Conservation (phyloP, 1,140 invertebrate genomes). For the Drosophila burlai region DNA sequence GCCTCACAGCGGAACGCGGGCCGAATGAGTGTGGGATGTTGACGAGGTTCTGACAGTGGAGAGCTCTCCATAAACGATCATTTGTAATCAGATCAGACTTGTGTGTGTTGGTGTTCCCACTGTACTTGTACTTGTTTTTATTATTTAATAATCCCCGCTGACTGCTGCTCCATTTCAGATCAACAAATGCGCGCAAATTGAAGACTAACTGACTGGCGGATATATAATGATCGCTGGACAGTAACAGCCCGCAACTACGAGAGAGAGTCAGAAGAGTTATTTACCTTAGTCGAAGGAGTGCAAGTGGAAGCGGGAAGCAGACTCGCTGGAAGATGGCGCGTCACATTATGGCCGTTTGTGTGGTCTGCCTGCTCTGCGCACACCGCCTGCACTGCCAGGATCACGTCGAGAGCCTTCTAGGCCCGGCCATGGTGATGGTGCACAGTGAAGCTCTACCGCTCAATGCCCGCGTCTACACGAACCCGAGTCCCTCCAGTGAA, state of each 20-base stretch:
- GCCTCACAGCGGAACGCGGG: conserved; percentile 29
- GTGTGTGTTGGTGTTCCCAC: conserved; percentile 23
- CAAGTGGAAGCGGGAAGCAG: neutral
- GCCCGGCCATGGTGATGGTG: conserved; percentile 26
- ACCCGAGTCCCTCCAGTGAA: conserved; percentile 73
- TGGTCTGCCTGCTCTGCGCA: conserved; percentile 91
- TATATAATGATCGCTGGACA: conserved; percentile 62
- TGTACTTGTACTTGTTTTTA: conserved; percentile 35
- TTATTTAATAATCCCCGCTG: conserved; percentile 35
- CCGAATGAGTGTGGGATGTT: conserved; percentile 55
- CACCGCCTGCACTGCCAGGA: conserved; percentile 90
- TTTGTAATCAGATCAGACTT: conserved; percentile 26
- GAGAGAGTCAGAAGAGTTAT: conserved; percentile 20
- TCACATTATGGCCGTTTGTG: conserved; percentile 89
- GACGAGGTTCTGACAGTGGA: conserved; percentile 30
- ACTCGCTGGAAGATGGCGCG: conserved; percentile 65
- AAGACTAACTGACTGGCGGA: conserved; percentile 34
- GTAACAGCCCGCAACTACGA: conserved; percentile 21
- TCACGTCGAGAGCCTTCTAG: conserved; percentile 84
- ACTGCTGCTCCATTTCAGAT: conserved; percentile 56
- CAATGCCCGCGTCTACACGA: conserved; percentile 66
- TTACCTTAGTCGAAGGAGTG: conserved; percentile 13
- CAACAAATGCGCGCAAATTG: conserved; percentile 42
- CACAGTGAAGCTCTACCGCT: conserved; percentile 48
- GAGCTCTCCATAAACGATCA: conserved; percentile 16